Base-by-base conservation (phyloP, 2,888 invertebrate species). In the Drosophila gaucha region DNA sequence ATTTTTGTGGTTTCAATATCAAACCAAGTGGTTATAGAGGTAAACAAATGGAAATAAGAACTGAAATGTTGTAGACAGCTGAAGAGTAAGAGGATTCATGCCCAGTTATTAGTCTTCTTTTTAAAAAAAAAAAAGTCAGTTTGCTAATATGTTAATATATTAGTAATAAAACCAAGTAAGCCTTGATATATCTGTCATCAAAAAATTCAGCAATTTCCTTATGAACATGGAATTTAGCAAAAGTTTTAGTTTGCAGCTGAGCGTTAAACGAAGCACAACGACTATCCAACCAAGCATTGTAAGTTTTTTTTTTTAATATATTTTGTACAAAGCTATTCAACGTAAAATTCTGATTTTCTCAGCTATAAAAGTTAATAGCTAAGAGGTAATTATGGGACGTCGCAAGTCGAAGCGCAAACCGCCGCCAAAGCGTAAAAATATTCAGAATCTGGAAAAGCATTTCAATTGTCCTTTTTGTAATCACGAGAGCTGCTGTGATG, bases 401-500 rank as follows among this genome's bases (percentile, higher is more conserved):
- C 94, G 98, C 70, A 99, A 99, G 93, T 98, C 98, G 71, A 98
- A 98, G 93, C 94, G 97, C 89, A 99, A 99, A 93, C 98, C 99
- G 16, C 97, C 98, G 52, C 94, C 97, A 56, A 98, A 97, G 91
- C 93, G 96, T 73, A 99, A 98, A 92, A 95, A 96, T 2, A 97
- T 99, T 78, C 95, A 96, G 89, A 97, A 98, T 0, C 92, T 99
- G 54, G 98, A 99, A 90, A 96, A 96, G 56, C 97, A 98, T 90
- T 99, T 99, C 91, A 99, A 98, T 91, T 99, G 99, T 90, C 99
- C 99, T 6, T 99, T 99, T 93, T 99, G 99, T 91, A 99, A 99
- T 92, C 99, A 99, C 91, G 99, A 99, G 92, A 97, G 97, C 89
- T 98, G 98, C 1, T 99, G 99, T 91, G 99, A 99, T 93, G 99